Evolutionary conservation across 2,888 invertebrate species (phyloP).

Genomic region (Peribatodes rhomboidaria): DNA sequence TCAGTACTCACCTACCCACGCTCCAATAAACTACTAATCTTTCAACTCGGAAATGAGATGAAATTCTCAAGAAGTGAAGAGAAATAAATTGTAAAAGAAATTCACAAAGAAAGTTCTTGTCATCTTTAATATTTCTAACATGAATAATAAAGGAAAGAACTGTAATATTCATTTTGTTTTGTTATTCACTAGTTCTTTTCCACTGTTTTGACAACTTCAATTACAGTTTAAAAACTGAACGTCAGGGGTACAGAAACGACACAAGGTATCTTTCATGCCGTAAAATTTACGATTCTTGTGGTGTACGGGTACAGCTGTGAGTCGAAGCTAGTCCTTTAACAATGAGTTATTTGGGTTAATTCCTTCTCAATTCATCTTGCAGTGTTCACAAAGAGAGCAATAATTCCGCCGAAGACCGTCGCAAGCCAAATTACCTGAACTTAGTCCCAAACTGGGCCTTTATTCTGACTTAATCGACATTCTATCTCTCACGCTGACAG

Average conservation of each 20-base stretch:
- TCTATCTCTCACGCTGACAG: neutral
- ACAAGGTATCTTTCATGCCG: no score
- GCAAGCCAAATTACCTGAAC: conserved; percentile 28
- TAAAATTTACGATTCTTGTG: no score
- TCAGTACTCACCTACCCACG: no score
- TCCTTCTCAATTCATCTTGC: conserved; percentile 22
- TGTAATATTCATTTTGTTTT: neutral
- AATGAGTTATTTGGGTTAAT: conserved; percentile 11
- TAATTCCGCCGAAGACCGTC: conserved; percentile 9
- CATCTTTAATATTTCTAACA: neutral
- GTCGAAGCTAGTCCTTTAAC: conserved; percentile 3
- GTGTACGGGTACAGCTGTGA: no score
- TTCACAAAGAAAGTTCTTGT: neutral
- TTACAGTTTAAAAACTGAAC: conserved; percentile 2
- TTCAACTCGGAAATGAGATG: neutral
- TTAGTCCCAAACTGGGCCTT: conserved; percentile 10
- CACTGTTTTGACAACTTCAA: neutral
- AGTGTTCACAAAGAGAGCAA: conserved; percentile 18
- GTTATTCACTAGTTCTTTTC: conserved; percentile 6
- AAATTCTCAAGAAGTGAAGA: neutral
- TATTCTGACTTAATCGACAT: neutral
- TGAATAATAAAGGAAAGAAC: neutral
- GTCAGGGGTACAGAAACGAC: no score
- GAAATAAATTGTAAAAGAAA: neutral
- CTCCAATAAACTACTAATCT: no score